Conservation (phyloP, 2,888 invertebrate species). For the Phyto melanocephala region DNA sequence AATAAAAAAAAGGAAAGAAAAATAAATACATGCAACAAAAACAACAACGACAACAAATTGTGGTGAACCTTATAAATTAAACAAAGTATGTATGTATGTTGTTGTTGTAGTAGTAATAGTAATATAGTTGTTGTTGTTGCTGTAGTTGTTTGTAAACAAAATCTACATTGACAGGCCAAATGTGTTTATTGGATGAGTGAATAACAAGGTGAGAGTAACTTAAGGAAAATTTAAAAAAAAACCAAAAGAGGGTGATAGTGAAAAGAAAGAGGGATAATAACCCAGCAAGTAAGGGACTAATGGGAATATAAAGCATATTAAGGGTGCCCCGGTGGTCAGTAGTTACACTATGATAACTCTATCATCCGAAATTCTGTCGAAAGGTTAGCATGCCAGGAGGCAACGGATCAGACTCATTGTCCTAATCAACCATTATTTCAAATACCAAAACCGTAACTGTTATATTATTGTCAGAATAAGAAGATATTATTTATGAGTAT, state of each 20-base stretch:
- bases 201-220: neutral
- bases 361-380: too few relatives aligned
- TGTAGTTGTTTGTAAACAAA: constrained; percentile 45
- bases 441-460: too few relatives aligned
- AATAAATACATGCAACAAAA: neutral
- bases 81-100: constrained; percentile 19
- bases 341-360: too few relatives aligned
- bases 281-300: neutral
- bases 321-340: too few relatives aligned
- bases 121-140: neutral
- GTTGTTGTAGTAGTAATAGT: neutral
- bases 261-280: neutral
- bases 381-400: too few relatives aligned
- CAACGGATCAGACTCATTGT: too few relatives aligned
- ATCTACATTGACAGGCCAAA: constrained; percentile 39
- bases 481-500: too few relatives aligned
- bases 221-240: neutral
- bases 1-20: constrained; percentile 27
- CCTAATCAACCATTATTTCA: too few relatives aligned
- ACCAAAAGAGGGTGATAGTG: too few relatives aligned
- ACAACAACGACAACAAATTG: constrained; percentile 61
- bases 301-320: too few relatives aligned
- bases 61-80: constrained; percentile 62
- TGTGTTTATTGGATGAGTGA: constrained; percentile 35
- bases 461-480: too few relatives aligned